Conservation (phyloP, 2,113 vertebrate genomes). For the Andinoacara biseriatus region DNA sequence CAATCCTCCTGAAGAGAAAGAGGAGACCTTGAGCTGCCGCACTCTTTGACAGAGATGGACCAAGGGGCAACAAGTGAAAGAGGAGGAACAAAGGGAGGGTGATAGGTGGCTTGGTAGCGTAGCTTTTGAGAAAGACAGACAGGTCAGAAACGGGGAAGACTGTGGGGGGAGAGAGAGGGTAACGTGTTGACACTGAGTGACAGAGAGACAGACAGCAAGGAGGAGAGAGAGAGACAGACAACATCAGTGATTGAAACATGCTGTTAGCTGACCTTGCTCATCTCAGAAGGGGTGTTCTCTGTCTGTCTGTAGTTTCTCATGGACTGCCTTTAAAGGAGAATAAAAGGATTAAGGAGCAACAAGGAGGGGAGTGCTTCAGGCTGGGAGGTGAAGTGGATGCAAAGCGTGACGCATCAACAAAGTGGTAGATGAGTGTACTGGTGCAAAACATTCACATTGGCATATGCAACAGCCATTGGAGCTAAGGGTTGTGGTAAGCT, state of each 20-base stretch:
- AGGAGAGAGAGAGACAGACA: constrained; percentile 16
- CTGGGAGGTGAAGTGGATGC: not conserved
- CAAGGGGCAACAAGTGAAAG: constrained; percentile 14
- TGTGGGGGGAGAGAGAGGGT: not conserved
- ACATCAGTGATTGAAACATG: constrained; percentile 51
- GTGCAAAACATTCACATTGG: not conserved
- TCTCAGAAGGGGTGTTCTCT: constrained; percentile 29
- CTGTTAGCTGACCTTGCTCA: constrained; percentile 58
- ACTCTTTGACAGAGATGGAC: constrained; percentile 50
- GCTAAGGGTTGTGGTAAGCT: constrained; percentile 1
- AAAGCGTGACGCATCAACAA: constrained; percentile 6
- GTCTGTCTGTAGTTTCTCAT: constrained; percentile 50
- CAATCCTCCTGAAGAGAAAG: constrained; percentile 17
- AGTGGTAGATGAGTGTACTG: constrained; percentile 11
- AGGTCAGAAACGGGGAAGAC: constrained; percentile 19
- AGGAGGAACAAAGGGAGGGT: not conserved
- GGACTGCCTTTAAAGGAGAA: constrained; percentile 52
- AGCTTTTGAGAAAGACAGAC: constrained; percentile 39
- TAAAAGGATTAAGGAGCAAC: constrained; percentile 25
- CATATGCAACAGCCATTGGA: not conserved
- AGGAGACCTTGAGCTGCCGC: constrained; percentile 54
- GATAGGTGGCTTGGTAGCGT: constrained; percentile 18
- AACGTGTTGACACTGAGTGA: constrained; percentile 46
- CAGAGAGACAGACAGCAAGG: constrained; percentile 34
- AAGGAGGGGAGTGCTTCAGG: not conserved